Base-by-base conservation (phyloP, 1,140 invertebrate genomes). In the Caenorhabditis inopinata region DNA sequence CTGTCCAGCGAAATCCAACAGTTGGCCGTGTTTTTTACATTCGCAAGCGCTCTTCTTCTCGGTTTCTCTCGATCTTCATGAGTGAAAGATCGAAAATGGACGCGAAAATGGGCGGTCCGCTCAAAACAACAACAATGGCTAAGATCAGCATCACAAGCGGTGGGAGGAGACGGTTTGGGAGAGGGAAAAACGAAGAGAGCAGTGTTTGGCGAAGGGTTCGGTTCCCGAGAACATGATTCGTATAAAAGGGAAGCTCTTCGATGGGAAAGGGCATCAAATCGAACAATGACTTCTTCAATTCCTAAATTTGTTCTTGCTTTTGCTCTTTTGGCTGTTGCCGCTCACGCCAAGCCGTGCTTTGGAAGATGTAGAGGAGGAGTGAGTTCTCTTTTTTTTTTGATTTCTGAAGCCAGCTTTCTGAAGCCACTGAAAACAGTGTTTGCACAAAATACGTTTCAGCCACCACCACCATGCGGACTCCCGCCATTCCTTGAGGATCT, bases 401-500 rank as follows among this genome's bases (percentile, higher is more conserved):
- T 42, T 42, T 42, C 38, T 14, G 14, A 42, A 42, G 14, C n/a
- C n/a, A n/a, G n/a, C n/a, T n/a, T n/a, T n/a, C n/a, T n/a, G n/a
- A n/a, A 42, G 38, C 38, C 38, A 42, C 14, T 7, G 5, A 42
- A 42, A 42, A 42, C 38, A 7, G 6, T 14, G 38, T 42, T 14
- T 42, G 14, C 5, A 42, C 38, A 7, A 42, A 5, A 42, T 7
- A 42, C 38, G 14, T 79, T 79, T 32, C 48, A 79, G 78, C 51
- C 51, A 48, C 62, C 42, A 46, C 68, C 68, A 46, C 78, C 78
- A 46, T 79, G 78, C 23, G 78, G 68, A 42, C 62, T 79, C 7
- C 78, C 78, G 16, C 45, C 78, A 58, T 79, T 58, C 68, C 32
- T 74, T 47, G 78, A 79, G 32, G 78, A 79, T 48, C 78, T 79